Evolutionary conservation across 2,888 invertebrate genomes (phyloP).

Genomic region (Copidosoma aretas): DNA sequence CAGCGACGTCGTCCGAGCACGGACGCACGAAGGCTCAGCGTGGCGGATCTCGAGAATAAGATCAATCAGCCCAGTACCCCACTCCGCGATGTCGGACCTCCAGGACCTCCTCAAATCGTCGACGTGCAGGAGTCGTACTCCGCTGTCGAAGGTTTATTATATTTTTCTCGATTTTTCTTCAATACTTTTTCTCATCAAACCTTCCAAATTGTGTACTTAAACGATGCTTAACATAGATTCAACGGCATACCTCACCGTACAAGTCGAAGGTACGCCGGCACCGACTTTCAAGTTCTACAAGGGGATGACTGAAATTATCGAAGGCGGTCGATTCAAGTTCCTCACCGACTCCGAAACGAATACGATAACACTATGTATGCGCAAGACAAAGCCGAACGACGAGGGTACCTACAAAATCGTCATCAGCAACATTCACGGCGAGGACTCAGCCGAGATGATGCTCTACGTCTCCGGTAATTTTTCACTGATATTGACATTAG

Average conservation of each 20-base stretch:
- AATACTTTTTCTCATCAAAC: background rate
- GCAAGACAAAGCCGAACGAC: slow-evolving; percentile 95
- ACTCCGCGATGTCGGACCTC: slow-evolving; percentile 78
- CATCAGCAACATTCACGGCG: slow-evolving; percentile 91
- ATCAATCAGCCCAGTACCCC: slow-evolving; percentile 93
- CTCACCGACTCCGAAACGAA: slow-evolving; percentile 93
- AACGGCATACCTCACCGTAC: slow-evolving; percentile 88
- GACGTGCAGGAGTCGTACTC: slow-evolving; percentile 95
- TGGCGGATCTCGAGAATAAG: slow-evolving; percentile 88
- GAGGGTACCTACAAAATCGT: slow-evolving; percentile 95
- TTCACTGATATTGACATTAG: background rate
- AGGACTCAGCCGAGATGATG: slow-evolving; percentile 94
- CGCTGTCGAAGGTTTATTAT: slow-evolving; percentile 87
- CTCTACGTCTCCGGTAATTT: slow-evolving; percentile 91
- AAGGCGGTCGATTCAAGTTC: slow-evolving; percentile 94
- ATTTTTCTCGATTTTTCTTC: no score
- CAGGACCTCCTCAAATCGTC: slow-evolving; percentile 87
- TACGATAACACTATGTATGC: slow-evolving; percentile 90
- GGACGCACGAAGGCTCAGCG: slow-evolving; percentile 87
- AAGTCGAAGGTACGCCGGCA: slow-evolving; percentile 92
- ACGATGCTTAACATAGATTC: slow-evolving; percentile 67
- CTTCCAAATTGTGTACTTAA: background rate
- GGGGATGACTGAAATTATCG: slow-evolving; percentile 90
- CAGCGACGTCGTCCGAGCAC: slow-evolving; percentile 86
- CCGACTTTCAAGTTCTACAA: slow-evolving; percentile 96